A percentile compares a stretch with the other conserved stretches of the same genome.
phyloP scores from a whole-genome alignment of 1,140 invertebrate genomes.

The Uloborus diversus region DNA sequence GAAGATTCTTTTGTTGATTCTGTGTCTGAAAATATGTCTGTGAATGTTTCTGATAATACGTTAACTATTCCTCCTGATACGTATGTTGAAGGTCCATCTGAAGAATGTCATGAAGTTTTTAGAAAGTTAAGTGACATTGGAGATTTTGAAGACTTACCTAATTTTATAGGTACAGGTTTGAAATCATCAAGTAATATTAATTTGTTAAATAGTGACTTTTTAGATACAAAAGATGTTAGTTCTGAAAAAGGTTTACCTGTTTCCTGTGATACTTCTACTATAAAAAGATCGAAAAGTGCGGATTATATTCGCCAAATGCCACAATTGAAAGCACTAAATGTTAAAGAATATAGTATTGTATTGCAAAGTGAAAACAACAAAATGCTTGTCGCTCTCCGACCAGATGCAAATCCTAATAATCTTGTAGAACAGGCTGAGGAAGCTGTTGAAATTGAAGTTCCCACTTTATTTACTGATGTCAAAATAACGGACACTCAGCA shows the following conservation, averaged over 20 bases:
- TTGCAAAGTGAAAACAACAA: constrained; percentile 44
- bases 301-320: constrained; percentile 51
- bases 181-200: constrained; percentile 45
- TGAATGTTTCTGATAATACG: background rate
- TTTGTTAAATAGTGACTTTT: constrained; percentile 13
- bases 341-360: constrained; percentile 23
- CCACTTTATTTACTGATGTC: constrained; percentile 63
- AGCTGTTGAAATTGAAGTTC: constrained; percentile 60
- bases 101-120: background rate
- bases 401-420: constrained; percentile 19
- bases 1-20: background rate
- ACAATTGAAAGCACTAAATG: constrained; percentile 32
- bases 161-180: constrained; percentile 7
- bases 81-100: background rate
- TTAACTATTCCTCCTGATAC: background rate
- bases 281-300: constrained; percentile 48
- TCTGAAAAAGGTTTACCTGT: background rate
- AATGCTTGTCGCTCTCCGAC: constrained; percentile 22
- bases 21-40: background rate
- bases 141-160: background rate
- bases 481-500: constrained; percentile 63
- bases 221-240: background rate
- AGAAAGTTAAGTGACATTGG: background rate
- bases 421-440: constrained; percentile 61
- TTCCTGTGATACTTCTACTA: constrained; percentile 7